A percentile compares a stretch with the other conserved stretches of the same genome.
Evolutionary conservation across 2,797 vertebrate genomes (phyloP).

Genomic region (Glyptemys insculpta): DNA sequence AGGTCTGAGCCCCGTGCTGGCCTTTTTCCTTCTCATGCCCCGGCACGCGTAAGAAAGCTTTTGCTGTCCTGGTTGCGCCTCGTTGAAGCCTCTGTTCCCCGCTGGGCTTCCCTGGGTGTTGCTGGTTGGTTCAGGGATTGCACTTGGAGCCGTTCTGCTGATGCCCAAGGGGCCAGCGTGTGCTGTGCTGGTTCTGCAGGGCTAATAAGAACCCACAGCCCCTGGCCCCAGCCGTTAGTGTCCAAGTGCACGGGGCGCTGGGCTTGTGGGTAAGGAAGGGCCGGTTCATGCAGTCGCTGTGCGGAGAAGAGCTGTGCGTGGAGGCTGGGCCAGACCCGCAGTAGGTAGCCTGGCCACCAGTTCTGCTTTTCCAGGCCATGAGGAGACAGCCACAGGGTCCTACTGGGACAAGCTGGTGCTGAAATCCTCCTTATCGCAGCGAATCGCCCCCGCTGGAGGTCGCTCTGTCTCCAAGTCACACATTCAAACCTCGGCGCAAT

Average conservation of each 20-base stretch:
- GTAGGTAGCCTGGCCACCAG: not conserved
- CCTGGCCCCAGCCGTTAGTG: no score
- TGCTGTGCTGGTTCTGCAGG: no score
- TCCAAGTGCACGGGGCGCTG: no score
- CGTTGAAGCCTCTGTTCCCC: no score
- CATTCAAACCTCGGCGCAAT: fast-evolving
- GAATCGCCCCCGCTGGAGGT: not conserved
- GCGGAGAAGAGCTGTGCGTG: not conserved
- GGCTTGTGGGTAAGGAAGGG: no score
- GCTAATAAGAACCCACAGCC: no score
- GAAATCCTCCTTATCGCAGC: not conserved
- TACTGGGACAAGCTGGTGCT: not conserved
- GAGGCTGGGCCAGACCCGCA: not conserved
- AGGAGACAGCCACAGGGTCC: not conserved
- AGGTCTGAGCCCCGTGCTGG: not conserved
- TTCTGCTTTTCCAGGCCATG: not conserved
- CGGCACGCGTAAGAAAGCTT: no score
- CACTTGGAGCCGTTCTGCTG: not conserved
- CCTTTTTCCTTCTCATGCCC: no score
- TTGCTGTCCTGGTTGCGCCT: no score
- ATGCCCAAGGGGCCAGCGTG: not conserved
- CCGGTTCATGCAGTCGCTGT: not conserved
- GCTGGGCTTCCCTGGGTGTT: not conserved
- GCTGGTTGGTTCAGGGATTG: not conserved
- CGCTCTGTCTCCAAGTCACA: not conserved